Evolutionary conservation across 2,888 invertebrate species (phyloP), one percentile per base, ranked within the genome.

Genomic region (Girardia tigrina): DNA sequence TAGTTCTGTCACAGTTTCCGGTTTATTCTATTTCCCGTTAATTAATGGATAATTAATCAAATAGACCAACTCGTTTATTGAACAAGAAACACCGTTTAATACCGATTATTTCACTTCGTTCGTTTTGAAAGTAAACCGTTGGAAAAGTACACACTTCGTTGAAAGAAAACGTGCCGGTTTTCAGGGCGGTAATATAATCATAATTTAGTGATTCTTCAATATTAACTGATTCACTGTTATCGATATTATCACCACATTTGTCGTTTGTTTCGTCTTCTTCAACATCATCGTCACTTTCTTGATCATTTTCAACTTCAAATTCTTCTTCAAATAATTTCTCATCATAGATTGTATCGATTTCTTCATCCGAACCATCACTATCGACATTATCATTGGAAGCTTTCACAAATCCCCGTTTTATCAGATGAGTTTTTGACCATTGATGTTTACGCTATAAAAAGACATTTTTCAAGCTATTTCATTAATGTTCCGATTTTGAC

Each of bases 1-100:
- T 77, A 86, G 78, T 75, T 83, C 83, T 12, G 81, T 80, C 56
- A 81, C 80, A 42, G 78, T 80, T 16, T 78, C 80, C 28, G 83
- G 82, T 72, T 81, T 80, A 79, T 81, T 82, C 84, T 85, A 79
- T n/a, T n/a, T n/a, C n/a, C n/a, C n/a, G n/a, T n/a, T n/a, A n/a
- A n/a, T n/a, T n/a, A n/a, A n/a, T n/a, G n/a, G n/a, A n/a, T n/a
- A n/a, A n/a, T n/a, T n/a, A n/a, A n/a, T n/a, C n/a, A n/a, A 36
- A 36, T 36, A 16, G 16, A n/a, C 23, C 4, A 20, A 56, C 56
- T 23, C 23, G n/a, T 16, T n/a, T 56, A 56, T 56, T 56, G n/a
- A 56, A 56, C n/a, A 56, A 56, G 23, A 56, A 23, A n/a, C 56
- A 56, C 23, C 56, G 56, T n/a, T 56, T 56, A 56, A 56, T 56